A percentile compares a stretch with the other conserved stretches of the same genome.
These are phyloP conservation scores for Cuniculus paca DNA, from an alignment of 2,797 vertebrate species.

Conservation along the genomic window DNA sequence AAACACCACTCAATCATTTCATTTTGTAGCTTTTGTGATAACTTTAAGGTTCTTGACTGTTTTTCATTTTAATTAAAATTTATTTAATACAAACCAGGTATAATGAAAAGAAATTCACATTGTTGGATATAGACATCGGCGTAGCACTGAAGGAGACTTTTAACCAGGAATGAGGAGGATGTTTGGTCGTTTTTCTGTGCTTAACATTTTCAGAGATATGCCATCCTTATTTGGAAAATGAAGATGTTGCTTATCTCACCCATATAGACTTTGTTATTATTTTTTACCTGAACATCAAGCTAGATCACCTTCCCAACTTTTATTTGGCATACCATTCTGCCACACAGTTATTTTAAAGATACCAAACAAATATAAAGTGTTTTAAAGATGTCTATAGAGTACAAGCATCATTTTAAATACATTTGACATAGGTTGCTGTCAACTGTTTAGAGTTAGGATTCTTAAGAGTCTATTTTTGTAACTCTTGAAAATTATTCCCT, in stretches of 20 bases:
- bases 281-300: background rate
- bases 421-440: constrained; percentile 3
- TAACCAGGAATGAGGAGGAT: background rate
- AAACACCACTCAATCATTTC: background rate
- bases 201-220: background rate
- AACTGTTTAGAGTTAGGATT: background rate
- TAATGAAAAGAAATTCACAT: constrained; percentile 45
- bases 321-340: background rate
- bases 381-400: constrained; percentile 8
- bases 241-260: background rate
- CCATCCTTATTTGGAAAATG: background rate
- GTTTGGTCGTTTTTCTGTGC: background rate
- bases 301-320: background rate
- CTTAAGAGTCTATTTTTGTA: constrained; percentile 38
- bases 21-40: constrained; percentile 11
- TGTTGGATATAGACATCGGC: background rate
- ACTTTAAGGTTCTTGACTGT: constrained; percentile 38
- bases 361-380: background rate
- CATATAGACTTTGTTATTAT: background rate
- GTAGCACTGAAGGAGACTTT: background rate
- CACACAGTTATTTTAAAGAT: background rate
- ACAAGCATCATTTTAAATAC: background rate
- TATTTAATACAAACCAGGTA: background rate
- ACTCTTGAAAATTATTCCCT: constrained; percentile 42
- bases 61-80: constrained; percentile 59